Base-by-base conservation (phyloP, 2,888 invertebrate species). In the Melanostoma mellinum region DNA sequence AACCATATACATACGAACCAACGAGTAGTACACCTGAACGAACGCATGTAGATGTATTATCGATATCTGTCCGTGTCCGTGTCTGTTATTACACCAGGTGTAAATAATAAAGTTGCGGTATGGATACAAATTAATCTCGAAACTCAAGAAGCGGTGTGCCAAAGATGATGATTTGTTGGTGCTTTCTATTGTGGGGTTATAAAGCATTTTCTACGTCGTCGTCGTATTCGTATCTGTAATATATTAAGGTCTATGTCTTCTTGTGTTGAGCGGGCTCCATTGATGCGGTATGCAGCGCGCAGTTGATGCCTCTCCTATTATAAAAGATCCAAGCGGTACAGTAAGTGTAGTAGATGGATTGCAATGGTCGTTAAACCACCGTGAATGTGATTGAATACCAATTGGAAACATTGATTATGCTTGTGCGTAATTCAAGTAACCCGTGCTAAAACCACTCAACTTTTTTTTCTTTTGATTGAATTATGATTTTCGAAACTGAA, bases 31-130 rank as follows among this genome's bases (percentile, higher is more conserved):
- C 53, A 32, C 35, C 3, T n/a, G 35, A 3, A 60, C 36, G 53
- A 20, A 55, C 55, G 55, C 50, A 44, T 58, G 48, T 71, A 71
- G 65, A 65, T 63, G 69, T 75, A 75, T 79, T 84, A 79, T 69
- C 79, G 69, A 84, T 84, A 72, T 81, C 76, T 76, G 81, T 67
- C 67, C 71, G 55, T 76, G 81, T 67, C 67, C 71, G 55, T 81
- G 81, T 10, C 81, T 76, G 81, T 81, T 81, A 81, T 82, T 82
- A 82, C 77, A 82, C 82, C 82, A 82, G 82, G 82, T 82, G 72
- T 85, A 76, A 80, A 80, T 71, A 80, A 85, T 80, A 76, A 85
- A 80, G 75, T 76, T 85, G 85, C 76, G 80, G 80, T 85, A 80
- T 72, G 63, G 85, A 76, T 76, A 76, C 72, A 80, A 80, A 80